Evolutionary conservation across 2,888 invertebrate species (phyloP), one percentile per base, ranked within the genome.

Genomic region (Ornithoptera priamus): DNA sequence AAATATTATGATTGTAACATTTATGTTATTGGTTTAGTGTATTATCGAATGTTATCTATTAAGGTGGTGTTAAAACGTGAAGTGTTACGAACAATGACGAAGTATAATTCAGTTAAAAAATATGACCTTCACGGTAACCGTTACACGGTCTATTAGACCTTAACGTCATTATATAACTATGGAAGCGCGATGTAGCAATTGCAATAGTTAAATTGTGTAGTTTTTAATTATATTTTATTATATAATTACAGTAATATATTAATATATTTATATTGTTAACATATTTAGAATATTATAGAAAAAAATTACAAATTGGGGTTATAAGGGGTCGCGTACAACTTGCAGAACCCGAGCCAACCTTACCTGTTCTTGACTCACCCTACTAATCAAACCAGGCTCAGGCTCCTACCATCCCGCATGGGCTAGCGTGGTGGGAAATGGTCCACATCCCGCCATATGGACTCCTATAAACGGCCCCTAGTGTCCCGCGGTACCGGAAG

Each of bases 51-150:
- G 53, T 58, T 57, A 62, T 62, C n/a, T 70, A 30, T 62, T 22
- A 70, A 15, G 56, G 39, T 39, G 50, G 39, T 66, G 66, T 62
- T 57, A 70, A 70, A 62, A 66, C 12, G 58, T 22, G 39, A n/a
- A 66, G 62, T 66, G 59, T 70, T 70, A 63, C 63, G 42, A 67
- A 70, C 67, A 67, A 67, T 63, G 69, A 70, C 67, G 63, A 66
- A 67, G 30, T 64, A 62, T 63, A 59, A 59, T 60, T 67, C 58
- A n/a, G 62, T 63, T 70, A 66, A 67, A 70, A 63, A 67, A 70
- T 64, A 46, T 62, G 60, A 70, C 70, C 70, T 70, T 70, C 66
- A 58, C 65, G 66, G 63, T 46, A 58, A 15, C 59, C 63, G 70
- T 67, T 66, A 59, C 61, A 58, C 62, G 63, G 66, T 63, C 70